These are phyloP conservation scores for Panthera uncia DNA, from an alignment of 2,113 vertebrate genomes.

Conservation along the genomic window DNA sequence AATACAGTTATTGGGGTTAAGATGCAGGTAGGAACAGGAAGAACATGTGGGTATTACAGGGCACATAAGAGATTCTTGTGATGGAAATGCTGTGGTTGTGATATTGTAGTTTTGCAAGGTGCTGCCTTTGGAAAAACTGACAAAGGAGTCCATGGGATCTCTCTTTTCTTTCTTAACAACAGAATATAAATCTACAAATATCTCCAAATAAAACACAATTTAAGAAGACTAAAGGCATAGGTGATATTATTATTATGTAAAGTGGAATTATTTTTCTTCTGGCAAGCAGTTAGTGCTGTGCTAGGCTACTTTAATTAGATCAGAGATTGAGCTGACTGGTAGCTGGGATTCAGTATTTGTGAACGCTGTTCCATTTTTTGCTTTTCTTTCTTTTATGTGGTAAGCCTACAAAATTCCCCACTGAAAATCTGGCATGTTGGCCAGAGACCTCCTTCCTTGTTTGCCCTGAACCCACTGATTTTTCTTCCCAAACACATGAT, in stretches of 20 bases:
- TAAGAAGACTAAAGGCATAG: background rate
- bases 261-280: background rate
- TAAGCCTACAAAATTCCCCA: background rate
- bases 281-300: background rate
- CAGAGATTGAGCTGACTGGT: background rate
- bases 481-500: background rate
- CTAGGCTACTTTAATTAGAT: background rate
- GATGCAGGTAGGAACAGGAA: background rate
- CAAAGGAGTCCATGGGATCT: background rate
- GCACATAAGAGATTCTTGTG: background rate
- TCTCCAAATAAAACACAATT: background rate
- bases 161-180: background rate
- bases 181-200: background rate
- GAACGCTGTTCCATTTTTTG: background rate
- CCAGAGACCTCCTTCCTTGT: background rate
- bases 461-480: background rate
- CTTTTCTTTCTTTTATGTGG: background rate
- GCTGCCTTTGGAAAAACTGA: background rate
- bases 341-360: background rate
- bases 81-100: background rate
- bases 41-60: background rate
- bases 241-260: background rate
- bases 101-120: background rate
- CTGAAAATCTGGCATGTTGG: background rate
- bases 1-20: background rate